Evolutionary conservation across 2,888 invertebrate genomes (phyloP).

Genomic region (Loripinus fragilis): DNA sequence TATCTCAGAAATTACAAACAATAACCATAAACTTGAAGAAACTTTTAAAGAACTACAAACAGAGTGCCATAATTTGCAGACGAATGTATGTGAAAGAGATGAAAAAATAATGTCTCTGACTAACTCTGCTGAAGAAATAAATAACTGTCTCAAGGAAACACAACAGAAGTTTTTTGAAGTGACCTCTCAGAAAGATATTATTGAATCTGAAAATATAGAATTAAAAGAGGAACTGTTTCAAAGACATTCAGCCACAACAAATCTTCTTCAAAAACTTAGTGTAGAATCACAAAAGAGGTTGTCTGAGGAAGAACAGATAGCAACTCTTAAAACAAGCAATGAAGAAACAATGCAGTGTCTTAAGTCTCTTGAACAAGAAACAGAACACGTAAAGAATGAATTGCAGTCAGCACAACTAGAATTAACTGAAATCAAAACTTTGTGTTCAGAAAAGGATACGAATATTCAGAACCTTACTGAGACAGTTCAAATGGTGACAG

Average conservation of each 20-base stretch:
- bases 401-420: slow-evolving; percentile 5
- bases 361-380: slow-evolving; percentile 21
- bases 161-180: background rate
- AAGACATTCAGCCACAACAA: slow-evolving; percentile 28
- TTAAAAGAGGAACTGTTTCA: slow-evolving; percentile 54
- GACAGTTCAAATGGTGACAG: background rate
- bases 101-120: background rate
- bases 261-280: slow-evolving; percentile 5
- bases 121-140: background rate
- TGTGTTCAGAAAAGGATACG: background rate
- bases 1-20: background rate
- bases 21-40: background rate
- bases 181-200: slow-evolving; percentile 32
- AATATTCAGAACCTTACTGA: background rate
- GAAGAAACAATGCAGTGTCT: slow-evolving; percentile 37
- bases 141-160: background rate
- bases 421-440: slow-evolving; percentile 1
- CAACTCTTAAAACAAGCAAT: background rate
- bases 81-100: background rate
- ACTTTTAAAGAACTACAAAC: background rate
- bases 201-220: slow-evolving; percentile 43
- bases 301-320: slow-evolving; percentile 21
- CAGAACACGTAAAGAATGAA: background rate
- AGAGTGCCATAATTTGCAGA: slow-evolving; percentile 1
- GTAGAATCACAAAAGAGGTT: slow-evolving; percentile 10